A percentile compares a stretch with the other conserved stretches of the same genome.
Evolutionary conservation across 2,797 vertebrate species (phyloP).

Genomic region (Tamandua tetradactyla): DNA sequence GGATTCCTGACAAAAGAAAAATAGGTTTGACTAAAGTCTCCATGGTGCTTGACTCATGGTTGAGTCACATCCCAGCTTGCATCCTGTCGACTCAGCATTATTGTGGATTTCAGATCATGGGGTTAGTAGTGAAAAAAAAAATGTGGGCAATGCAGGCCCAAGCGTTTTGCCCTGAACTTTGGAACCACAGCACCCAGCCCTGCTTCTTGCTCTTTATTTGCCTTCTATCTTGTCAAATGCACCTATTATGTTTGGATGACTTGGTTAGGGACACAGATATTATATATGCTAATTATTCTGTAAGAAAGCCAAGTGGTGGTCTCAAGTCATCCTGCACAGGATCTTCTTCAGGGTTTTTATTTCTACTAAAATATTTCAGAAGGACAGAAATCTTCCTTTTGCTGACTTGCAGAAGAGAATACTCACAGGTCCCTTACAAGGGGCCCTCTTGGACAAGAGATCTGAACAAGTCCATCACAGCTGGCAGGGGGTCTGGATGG

Average conservation of each 20-base stretch:
- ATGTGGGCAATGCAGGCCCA: neutral
- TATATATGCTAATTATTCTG: neutral
- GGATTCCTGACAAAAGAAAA: conserved; percentile 44
- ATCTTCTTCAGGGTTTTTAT: neutral
- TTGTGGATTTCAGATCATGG: neutral
- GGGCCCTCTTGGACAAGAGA: neutral
- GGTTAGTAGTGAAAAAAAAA: neutral
- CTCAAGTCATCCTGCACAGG: neutral
- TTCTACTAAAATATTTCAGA: neutral
- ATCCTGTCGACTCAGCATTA: neutral
- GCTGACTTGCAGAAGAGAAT: conserved; percentile 1
- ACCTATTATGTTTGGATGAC: neutral
- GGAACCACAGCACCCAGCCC: neutral
- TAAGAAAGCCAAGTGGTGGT: neutral
- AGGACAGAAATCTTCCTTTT: conserved; percentile 12
- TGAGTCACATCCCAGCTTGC: neutral
- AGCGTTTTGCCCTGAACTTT: neutral
- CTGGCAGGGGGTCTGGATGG: neutral
- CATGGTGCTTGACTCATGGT: neutral
- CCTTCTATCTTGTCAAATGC: neutral
- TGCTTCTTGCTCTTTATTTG: conserved; percentile 6
- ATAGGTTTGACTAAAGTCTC: neutral
- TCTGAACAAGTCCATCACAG: neutral
- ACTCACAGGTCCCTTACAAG: neutral
- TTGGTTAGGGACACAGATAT: neutral